Percentiles rank a stretch among this genome's conserved stretches.
Conservation (phyloP, 53 echinoderm and acorn worm species). For the Stichopus horrens region DNA sequence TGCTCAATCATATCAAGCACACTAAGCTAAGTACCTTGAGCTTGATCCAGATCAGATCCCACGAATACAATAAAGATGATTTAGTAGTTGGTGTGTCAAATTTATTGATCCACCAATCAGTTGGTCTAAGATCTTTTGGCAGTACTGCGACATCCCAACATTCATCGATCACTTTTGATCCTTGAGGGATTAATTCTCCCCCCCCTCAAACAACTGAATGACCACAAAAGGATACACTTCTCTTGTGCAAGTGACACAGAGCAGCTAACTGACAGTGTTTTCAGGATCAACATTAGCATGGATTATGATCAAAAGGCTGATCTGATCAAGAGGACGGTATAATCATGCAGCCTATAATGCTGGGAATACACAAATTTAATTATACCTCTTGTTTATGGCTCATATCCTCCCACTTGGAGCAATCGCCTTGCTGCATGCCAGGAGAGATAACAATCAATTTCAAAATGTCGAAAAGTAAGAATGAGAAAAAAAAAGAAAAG, state of each 20-base stretch:
- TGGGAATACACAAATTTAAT: not conserved
- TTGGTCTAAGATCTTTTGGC: not conserved
- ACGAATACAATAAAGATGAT: not conserved
- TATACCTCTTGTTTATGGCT: constrained; percentile 45
- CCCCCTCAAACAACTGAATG: not conserved
- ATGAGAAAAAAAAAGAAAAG: not conserved
- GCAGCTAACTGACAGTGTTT: too few relatives aligned
- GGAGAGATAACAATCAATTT: constrained; percentile 37
- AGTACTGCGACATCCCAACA: not conserved
- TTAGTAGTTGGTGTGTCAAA: too few relatives aligned
- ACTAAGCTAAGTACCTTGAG: not conserved
- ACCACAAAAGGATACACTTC: too few relatives aligned
- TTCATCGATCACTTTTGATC: not conserved
- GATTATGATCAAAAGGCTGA: not conserved
- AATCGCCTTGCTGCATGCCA: constrained; percentile 53
- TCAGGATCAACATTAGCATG: too few relatives aligned
- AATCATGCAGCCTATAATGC: not conserved
- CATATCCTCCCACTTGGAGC: constrained; percentile 47
- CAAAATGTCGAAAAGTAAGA: not conserved
- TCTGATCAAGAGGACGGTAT: not conserved
- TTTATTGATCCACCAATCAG: too few relatives aligned
- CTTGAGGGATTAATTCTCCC: not conserved
- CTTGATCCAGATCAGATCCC: not conserved
- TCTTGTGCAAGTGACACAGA: too few relatives aligned
- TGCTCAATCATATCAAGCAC: not conserved